Evolutionary conservation across 2,113 vertebrate genomes (phyloP).

Genomic region (Eubucco bourcierii): DNA sequence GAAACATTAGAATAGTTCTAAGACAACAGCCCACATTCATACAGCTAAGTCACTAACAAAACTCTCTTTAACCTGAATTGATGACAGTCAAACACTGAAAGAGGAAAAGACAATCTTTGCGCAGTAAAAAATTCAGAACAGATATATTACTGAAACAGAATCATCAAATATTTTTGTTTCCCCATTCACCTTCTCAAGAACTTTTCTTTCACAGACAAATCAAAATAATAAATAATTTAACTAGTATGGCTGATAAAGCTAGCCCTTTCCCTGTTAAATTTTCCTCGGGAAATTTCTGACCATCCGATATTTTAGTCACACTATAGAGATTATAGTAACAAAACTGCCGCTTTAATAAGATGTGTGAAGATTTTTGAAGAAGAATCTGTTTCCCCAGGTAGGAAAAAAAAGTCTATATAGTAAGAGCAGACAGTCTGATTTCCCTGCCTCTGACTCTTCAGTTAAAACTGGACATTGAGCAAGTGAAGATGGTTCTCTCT

Average conservation of each 20-base stretch:
- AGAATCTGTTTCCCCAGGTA: rapidly evolving
- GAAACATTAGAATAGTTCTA: neutral
- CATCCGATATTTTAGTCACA: neutral
- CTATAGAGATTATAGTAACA: neutral
- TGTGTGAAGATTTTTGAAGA: neutral
- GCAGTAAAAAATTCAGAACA: neutral
- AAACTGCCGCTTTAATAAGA: neutral
- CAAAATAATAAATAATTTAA: neutral
- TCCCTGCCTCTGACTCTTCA: neutral
- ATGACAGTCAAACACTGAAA: neutral
- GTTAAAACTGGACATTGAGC: neutral
- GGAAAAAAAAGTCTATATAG: neutral
- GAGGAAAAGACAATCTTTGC: neutral
- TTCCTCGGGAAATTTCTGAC: neutral
- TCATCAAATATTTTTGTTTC: neutral
- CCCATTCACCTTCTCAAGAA: neutral
- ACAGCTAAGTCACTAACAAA: neutral
- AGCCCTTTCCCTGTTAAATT: neutral
- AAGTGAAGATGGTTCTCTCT: neutral
- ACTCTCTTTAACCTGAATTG: neutral
- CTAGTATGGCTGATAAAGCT: neutral
- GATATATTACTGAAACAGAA: neutral
- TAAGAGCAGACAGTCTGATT: neutral
- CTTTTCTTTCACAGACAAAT: neutral
- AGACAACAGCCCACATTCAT: neutral